Percentiles rank a stretch among this genome's conserved stretches.
Evolutionary conservation across 2,797 vertebrate genomes (phyloP).

Genomic region (Megaceryle alcyon): DNA sequence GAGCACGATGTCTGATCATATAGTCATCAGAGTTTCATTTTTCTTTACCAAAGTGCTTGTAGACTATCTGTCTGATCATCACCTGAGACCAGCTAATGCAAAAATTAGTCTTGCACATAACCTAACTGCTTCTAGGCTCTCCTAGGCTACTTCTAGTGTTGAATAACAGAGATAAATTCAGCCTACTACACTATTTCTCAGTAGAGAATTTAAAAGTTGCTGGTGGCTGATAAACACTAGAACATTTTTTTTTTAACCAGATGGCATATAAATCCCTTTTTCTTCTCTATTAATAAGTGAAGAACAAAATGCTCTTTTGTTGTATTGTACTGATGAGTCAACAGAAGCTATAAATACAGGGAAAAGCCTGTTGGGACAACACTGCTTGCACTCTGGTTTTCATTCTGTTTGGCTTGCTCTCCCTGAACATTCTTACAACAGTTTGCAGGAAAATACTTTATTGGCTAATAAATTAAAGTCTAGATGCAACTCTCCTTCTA

Average conservation of each 20-base stretch:
- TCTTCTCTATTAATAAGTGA: background rate
- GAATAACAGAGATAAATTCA: constrained; percentile 52
- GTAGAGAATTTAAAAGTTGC: constrained; percentile 44
- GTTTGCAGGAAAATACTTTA: background rate
- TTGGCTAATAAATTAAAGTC: background rate
- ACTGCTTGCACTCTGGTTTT: background rate
- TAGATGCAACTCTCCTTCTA: background rate
- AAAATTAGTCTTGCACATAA: constrained; percentile 57
- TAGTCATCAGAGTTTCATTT: constrained; percentile 69
- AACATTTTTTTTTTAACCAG: background rate
- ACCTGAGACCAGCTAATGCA: constrained; percentile 62
- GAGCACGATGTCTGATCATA: constrained; percentile 67
- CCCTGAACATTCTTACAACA: background rate
- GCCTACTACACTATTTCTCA: background rate
- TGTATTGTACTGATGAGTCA: background rate
- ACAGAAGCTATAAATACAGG: background rate
- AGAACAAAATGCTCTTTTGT: constrained; percentile 13
- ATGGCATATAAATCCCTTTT: background rate
- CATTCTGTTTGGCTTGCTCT: background rate
- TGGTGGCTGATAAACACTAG: constrained; percentile 20
- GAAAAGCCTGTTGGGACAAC: background rate
- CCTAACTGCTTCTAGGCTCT: constrained; percentile 25
- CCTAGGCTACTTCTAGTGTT: constrained; percentile 39
- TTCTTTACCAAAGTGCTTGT: constrained; percentile 66
- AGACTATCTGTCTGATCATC: constrained; percentile 49